phyloP scores from a whole-genome alignment of 2,113 vertebrate species.

The Apeltes quadracus region DNA sequence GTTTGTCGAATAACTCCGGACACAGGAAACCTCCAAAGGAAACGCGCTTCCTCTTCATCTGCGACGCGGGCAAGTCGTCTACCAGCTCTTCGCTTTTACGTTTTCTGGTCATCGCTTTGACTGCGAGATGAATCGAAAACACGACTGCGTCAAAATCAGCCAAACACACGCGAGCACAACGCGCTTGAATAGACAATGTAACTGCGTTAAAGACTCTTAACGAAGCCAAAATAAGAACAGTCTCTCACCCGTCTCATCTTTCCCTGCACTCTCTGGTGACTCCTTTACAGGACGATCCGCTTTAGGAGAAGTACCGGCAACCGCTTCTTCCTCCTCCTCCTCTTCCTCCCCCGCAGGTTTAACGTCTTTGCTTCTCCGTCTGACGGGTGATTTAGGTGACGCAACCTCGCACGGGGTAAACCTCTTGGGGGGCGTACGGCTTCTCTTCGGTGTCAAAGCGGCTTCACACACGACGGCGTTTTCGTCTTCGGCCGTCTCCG shows the following conservation, averaged over 20 bases:
- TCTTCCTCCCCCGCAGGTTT: not conserved
- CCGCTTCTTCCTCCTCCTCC: slow-evolving; percentile 13
- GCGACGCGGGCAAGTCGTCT: slow-evolving; percentile 6
- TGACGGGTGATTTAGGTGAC: slow-evolving; percentile 49
- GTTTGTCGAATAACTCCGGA: slow-evolving; percentile 91
- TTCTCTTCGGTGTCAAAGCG: slow-evolving; percentile 41
- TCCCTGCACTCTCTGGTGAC: slow-evolving; percentile 62
- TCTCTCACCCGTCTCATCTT: slow-evolving; percentile 41
- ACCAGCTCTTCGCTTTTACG: slow-evolving; percentile 73
- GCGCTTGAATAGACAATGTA: not conserved
- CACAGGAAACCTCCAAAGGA: slow-evolving; percentile 87
- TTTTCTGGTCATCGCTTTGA: slow-evolving; percentile 69
- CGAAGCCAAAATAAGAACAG: no score
- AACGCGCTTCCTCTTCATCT: slow-evolving; percentile 85
- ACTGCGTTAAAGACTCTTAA: not conserved
- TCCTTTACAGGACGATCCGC: slow-evolving; percentile 9
- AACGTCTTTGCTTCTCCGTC: slow-evolving; percentile 59
- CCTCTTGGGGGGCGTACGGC: slow-evolving; percentile 47
- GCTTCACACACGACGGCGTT: slow-evolving; percentile 1
- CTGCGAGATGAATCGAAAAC: slow-evolving; percentile 26
- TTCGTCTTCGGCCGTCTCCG: not conserved
- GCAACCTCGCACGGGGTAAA: slow-evolving; percentile 45
- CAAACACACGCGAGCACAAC: not conserved
- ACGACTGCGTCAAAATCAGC: not conserved
- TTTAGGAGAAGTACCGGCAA: slow-evolving; percentile 10